Base-by-base conservation (phyloP, 2,888 invertebrate species). In the Agrypnus murinus region DNA sequence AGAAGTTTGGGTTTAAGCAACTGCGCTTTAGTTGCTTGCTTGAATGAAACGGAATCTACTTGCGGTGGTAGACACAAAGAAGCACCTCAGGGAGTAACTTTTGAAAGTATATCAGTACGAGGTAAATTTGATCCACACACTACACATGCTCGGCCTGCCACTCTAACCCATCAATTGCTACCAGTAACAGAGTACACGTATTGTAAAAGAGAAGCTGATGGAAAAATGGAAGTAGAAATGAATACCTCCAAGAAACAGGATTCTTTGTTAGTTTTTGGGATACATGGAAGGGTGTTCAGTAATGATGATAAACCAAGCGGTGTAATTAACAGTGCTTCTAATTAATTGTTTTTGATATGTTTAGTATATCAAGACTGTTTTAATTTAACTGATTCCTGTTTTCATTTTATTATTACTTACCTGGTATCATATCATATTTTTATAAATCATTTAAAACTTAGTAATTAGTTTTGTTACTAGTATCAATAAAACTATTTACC, bases 1-100 rank as follows among this genome's bases (percentile, higher is more conserved):
- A 57, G 43, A n/a, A 68, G 53, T 1, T 68, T 75, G 6, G 79
- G 79, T 0, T 55, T 76, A n/a, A 74, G 78, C 36, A 75, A 72
- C n/a, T 79, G 79, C 62, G 76, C 72, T 0, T 9, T 79, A 10
- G 64, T 79, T 7, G 75, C 76, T 4, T 79, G 79, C 34, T 31
- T 64, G 12, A 74, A 48, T 55, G 68, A 72, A 5, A 69, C 75
- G 31, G 66, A 48, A 8, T 17, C 46, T 8, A 66, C 76, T 4
- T 78, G 78, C 46, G 78, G 77, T 34, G 48, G 40, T 43, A 60
- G 50, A 17, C 70, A 48, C 40, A 10, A 7, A 8, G 53, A n/a
- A 31, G 32, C 43, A 62, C 67, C 68, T 10, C 58, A 7, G 2
- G 71, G 67, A 14, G 50, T 69, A 0, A 63, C 53, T 36, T 77